Evolutionary conservation across 1,140 invertebrate species (phyloP).

Genomic region (Trinorchestia longiramus): DNA sequence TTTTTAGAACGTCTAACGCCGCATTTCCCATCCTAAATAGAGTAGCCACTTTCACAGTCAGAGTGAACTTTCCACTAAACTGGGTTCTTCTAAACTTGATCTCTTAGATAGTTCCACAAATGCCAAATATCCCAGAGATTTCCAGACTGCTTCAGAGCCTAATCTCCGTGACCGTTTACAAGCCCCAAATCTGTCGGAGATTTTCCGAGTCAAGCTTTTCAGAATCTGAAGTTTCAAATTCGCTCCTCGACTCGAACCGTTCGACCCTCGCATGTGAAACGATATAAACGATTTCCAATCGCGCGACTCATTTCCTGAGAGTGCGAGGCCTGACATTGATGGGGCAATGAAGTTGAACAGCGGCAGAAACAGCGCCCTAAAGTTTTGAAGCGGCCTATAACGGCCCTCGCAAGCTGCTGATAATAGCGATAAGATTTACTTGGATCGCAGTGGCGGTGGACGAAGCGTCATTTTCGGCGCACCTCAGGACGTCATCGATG

Average conservation of each 20-base stretch:
- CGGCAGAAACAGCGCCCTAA: not conserved
- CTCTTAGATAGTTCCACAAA: not conserved
- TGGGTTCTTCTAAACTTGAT: not conserved
- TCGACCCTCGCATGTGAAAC: slow-evolving; percentile 6
- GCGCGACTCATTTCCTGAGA: slow-evolving; percentile 36
- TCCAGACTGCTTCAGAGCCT: not conserved
- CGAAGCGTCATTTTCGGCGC: not conserved
- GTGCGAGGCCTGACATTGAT: not conserved
- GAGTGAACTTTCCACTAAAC: not conserved
- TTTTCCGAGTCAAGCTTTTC: not conserved
- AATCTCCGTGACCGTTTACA: not conserved
- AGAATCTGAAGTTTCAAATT: not conserved
- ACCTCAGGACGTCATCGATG: not conserved
- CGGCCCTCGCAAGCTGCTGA: not conserved
- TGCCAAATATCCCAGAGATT: not conserved
- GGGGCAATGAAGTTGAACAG: slow-evolving; percentile 30
- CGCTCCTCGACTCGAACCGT: not conserved
- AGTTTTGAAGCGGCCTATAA: slow-evolving; percentile 25
- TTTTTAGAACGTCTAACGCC: not conserved
- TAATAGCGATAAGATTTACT: slow-evolving; percentile 21
- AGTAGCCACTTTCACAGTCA: not conserved
- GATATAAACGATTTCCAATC: slow-evolving; percentile 24
- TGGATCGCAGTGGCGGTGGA: not conserved
- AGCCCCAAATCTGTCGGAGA: not conserved
- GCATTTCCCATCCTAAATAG: not conserved